phyloP scores from a whole-genome alignment of 2,113 vertebrate species.

The Cettia cetti region DNA sequence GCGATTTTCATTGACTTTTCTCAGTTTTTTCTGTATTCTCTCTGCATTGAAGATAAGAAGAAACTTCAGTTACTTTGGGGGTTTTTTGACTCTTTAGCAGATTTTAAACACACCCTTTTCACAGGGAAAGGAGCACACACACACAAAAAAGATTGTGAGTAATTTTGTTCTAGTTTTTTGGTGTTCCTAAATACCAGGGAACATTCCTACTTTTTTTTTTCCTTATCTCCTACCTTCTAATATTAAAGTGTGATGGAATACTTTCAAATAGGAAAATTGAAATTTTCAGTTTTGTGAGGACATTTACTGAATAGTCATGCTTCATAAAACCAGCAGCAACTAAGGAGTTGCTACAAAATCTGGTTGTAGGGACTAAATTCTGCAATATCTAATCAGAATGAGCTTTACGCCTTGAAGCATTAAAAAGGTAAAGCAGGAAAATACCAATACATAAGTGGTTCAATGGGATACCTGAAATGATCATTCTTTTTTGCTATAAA shows the following conservation, averaged over 20 bases:
- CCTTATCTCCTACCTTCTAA: neutral
- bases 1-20: neutral
- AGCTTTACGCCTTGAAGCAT: neutral
- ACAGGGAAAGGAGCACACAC: neutral
- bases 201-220: neutral
- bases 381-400: neutral
- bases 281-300: neutral
- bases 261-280: neutral
- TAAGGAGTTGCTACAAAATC: neutral
- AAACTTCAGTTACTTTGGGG: neutral
- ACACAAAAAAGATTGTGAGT: neutral
- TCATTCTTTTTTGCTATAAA: neutral
- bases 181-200: neutral
- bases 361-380: neutral
- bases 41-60: neutral
- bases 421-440: neutral
- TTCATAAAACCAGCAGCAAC: neutral
- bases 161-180: neutral
- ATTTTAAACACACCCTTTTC: neutral
- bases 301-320: neutral
- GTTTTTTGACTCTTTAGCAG: neutral
- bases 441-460: neutral
- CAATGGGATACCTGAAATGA: neutral
- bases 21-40: neutral
- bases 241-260: neutral